Evolutionary conservation across 2,113 vertebrate genomes (phyloP).

Genomic region (Hystrix cristata): DNA sequence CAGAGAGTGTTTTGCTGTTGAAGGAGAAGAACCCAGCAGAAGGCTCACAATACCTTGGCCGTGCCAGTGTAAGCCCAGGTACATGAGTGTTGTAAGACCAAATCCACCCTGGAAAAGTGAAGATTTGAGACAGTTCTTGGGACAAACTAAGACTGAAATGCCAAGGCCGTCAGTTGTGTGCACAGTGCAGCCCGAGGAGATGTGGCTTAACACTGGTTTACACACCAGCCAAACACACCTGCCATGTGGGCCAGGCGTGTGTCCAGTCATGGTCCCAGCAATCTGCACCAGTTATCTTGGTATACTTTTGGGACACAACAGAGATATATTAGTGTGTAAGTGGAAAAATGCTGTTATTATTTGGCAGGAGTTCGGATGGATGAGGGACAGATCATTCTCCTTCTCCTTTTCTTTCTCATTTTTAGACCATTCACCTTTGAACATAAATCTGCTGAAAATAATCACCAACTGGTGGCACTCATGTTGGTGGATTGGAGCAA

Average conservation of each 20-base stretch:
- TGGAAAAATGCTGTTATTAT: no score
- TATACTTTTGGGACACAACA: background rate
- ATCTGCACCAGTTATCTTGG: no score
- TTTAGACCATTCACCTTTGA: background rate
- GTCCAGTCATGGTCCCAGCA: no score
- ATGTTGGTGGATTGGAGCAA: background rate
- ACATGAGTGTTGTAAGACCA: background rate
- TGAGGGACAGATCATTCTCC: background rate
- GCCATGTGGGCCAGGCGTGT: no score
- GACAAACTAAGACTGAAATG: no score
- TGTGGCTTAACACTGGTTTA: no score
- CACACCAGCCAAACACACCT: no score
- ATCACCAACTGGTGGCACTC: background rate
- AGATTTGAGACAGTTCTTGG: no score
- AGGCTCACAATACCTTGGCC: background rate
- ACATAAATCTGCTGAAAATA: background rate
- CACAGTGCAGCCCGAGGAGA: no score
- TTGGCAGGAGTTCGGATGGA: background rate
- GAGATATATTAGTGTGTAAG: no score
- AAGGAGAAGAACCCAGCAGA: background rate
- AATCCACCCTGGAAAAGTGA: background rate
- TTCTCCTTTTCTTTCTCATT: background rate
- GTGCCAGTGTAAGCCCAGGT: background rate
- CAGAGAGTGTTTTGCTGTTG: background rate
- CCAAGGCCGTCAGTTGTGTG: no score